These are phyloP conservation scores for Penelope pileata DNA, from an alignment of 2,113 vertebrate genomes.

Conservation along the genomic window DNA sequence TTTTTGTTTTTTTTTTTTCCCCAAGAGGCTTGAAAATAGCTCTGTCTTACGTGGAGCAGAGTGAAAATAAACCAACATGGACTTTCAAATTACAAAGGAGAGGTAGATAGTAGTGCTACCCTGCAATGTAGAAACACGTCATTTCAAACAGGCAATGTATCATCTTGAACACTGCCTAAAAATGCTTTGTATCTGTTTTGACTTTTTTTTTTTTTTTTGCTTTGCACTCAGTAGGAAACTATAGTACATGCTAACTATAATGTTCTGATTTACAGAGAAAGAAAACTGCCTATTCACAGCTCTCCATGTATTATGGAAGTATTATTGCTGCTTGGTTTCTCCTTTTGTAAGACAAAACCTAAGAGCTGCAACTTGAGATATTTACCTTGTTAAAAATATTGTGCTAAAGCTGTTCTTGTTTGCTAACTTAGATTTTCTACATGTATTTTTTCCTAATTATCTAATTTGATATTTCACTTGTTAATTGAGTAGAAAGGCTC, in stretches of 20 bases:
- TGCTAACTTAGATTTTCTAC: neutral
- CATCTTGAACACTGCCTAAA: constrained; percentile 32
- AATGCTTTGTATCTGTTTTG: constrained; percentile 40
- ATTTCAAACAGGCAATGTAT: neutral
- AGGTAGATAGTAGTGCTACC: constrained; percentile 6
- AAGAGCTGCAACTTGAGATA: neutral
- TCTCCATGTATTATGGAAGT: constrained; percentile 8
- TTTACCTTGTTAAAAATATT: neutral
- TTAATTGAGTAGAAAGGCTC: neutral
- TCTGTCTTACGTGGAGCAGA: neutral
- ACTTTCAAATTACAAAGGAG: constrained; percentile 45
- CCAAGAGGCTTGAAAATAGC: constrained; percentile 3
- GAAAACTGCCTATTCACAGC: neutral
- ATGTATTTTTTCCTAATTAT: neutral
- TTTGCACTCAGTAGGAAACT: constrained; percentile 22
- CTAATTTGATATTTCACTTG: neutral
- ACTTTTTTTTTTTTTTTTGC: neutral
- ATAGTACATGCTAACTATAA: constrained; percentile 21
- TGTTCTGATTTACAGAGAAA: constrained; percentile 51
- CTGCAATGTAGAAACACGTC: neutral
- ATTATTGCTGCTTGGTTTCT: constrained; percentile 3
- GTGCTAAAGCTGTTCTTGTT: neutral
- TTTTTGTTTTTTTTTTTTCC: no score
- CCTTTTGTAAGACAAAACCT: neutral
- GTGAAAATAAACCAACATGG: neutral